phyloP scores from a whole-genome alignment of 2,888 invertebrate genomes.

The Catocala sponsa region DNA sequence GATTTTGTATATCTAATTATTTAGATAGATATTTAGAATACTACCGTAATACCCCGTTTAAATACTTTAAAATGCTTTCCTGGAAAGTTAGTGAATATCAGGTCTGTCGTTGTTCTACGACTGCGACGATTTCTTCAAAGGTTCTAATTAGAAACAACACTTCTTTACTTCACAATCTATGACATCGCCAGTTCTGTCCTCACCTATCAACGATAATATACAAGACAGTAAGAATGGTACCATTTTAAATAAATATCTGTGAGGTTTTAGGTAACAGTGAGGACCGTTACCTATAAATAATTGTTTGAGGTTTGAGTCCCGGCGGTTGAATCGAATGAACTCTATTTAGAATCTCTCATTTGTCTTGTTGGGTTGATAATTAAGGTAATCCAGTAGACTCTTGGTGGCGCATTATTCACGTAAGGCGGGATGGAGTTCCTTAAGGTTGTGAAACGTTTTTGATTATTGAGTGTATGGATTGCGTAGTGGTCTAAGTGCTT shows the following conservation, averaged over 20 bases:
- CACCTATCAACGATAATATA: slow-evolving; percentile 9
- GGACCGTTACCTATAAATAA: slow-evolving; percentile 13
- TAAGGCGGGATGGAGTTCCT: neutral
- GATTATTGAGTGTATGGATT: no score
- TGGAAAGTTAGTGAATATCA: no score
- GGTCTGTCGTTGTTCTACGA: no score
- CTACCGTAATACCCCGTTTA: no score
- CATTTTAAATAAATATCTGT: slow-evolving; percentile 23
- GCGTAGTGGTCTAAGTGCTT: no score
- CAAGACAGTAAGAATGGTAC: slow-evolving; percentile 7
- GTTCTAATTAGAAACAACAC: no score
- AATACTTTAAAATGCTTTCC: no score
- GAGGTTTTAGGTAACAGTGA: no score
- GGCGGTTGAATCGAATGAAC: slow-evolving; percentile 4
- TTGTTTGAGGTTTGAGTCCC: slow-evolving; percentile 14
- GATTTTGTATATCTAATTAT: no score
- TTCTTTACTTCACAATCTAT: no score
- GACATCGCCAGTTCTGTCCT: neutral
- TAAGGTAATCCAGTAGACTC: neutral
- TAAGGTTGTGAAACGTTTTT: neutral
- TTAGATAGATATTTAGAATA: no score
- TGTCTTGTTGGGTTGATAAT: slow-evolving; percentile 1
- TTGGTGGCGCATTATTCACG: neutral
- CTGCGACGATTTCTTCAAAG: no score
- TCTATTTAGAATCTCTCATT: slow-evolving; percentile 6